These are phyloP conservation scores for Pocillopora verrucosa DNA, from an alignment of 64 coral and sea anemone genomes.

Conservation along the genomic window DNA sequence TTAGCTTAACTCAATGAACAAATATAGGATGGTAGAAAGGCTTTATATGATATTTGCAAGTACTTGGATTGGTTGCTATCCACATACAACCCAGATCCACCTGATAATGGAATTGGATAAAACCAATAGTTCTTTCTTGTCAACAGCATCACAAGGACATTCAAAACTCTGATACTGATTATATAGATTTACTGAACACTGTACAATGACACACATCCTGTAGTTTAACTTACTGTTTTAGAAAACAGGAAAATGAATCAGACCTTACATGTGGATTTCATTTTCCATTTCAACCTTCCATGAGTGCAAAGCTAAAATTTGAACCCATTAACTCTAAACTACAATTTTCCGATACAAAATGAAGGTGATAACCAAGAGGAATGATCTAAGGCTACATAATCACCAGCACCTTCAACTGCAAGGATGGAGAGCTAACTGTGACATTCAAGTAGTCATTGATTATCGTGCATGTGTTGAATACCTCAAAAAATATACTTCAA, in stretches of 20 bases:
- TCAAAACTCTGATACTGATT: conserved; percentile 12
- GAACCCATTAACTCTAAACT: conserved; percentile 20
- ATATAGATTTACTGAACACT: conserved; percentile 16
- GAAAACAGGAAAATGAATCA: neutral
- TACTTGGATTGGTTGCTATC: conserved; percentile 1
- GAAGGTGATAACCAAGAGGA: conserved; percentile 37
- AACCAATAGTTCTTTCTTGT: neutral
- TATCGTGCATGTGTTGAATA: conserved; percentile 57
- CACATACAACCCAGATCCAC: conserved; percentile 3
- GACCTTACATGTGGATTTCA: conserved; percentile 23
- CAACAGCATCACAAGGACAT: neutral
- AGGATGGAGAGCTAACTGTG: conserved; percentile 64
- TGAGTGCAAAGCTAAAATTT: conserved; percentile 38
- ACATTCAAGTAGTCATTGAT: conserved; percentile 55
- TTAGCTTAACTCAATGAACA: conserved; percentile 18
- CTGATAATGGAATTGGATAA: conserved; percentile 3
- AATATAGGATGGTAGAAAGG: neutral
- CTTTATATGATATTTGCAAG: neutral
- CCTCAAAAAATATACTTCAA: conserved; percentile 51
- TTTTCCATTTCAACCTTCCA: conserved; percentile 28
- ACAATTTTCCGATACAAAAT: conserved; percentile 28
- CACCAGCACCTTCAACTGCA: conserved; percentile 41
- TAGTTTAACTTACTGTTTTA: conserved; percentile 32
- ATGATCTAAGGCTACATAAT: conserved; percentile 48
- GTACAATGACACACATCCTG: conserved; percentile 20